Percentiles rank a stretch among this genome's conserved stretches.
Evolutionary conservation across 2,888 invertebrate genomes (phyloP).

Genomic region (Pheosia gnoma): DNA sequence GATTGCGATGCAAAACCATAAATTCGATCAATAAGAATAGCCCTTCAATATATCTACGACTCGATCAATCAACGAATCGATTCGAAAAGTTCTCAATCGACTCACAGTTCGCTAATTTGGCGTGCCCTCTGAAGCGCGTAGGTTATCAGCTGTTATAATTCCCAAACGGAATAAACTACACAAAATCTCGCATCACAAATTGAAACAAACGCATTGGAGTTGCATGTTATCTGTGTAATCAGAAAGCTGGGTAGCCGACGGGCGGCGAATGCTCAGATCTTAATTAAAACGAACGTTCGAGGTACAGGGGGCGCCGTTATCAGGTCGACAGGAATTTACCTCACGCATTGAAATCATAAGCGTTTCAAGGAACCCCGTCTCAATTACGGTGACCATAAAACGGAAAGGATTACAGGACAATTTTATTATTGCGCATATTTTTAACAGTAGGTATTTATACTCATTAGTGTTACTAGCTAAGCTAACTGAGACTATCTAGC

Average conservation of each 20-base stretch:
- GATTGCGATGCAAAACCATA: too few species aligned
- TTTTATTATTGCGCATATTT: background rate
- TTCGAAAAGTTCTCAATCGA: too few species aligned
- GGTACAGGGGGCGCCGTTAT: slow-evolving; percentile 46
- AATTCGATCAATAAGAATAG: too few species aligned
- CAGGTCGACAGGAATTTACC: slow-evolving; percentile 62
- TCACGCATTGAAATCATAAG: slow-evolving; percentile 82
- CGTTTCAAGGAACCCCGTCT: slow-evolving; percentile 73
- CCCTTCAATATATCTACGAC: too few species aligned
- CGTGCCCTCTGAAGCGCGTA: background rate
- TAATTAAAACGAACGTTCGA: slow-evolving; percentile 72
- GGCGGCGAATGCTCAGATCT: slow-evolving; percentile 55
- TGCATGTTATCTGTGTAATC: slow-evolving; percentile 6
- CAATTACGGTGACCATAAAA: background rate
- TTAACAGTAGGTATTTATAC: too few species aligned
- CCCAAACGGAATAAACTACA: background rate
- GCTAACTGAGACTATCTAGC: too few species aligned
- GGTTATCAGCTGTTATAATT: background rate
- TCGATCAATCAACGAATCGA: too few species aligned
- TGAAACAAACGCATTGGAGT: slow-evolving; percentile 9
- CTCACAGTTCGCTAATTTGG: too few species aligned
- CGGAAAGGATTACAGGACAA: background rate
- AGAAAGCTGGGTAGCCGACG: slow-evolving; percentile 18
- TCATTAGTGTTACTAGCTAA: too few species aligned
- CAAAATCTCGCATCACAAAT: slow-evolving; percentile 4